Conservation (phyloP, 2,888 invertebrate species). For the Ptychoptera albimana region DNA sequence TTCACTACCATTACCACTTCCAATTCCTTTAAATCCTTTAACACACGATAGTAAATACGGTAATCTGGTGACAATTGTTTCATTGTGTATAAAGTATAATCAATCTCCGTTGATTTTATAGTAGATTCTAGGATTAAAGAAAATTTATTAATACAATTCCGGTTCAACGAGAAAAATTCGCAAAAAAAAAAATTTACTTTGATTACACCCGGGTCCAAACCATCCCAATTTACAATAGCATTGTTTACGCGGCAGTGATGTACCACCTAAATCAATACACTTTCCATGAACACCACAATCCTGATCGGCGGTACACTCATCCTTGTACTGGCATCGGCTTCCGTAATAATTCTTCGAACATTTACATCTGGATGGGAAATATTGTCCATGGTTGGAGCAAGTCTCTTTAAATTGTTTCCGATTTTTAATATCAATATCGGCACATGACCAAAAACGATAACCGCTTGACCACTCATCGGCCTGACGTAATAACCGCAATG, state of each 20-base stretch:
- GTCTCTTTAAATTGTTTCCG: constrained; percentile 65
- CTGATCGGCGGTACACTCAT: constrained; percentile 69
- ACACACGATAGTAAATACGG: constrained; percentile 68
- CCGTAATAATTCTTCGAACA: constrained; percentile 73
- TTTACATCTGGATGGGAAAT: constrained; percentile 60
- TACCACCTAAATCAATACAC: constrained; percentile 67
- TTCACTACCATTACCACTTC: constrained; percentile 81
- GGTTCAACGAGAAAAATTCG: neutral
- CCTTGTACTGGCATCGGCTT: constrained; percentile 67
- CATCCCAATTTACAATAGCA: constrained; percentile 86
- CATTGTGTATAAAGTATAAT: constrained; percentile 52
- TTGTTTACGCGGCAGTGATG: constrained; percentile 62
- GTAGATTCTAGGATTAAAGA: constrained; percentile 43
- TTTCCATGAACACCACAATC: constrained; percentile 79
- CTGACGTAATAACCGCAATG: constrained; percentile 73
- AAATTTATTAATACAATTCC: neutral
- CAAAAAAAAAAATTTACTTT: constrained; percentile 40
- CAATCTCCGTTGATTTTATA: constrained; percentile 55
- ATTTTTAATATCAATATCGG: constrained; percentile 73
- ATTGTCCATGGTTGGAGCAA: constrained; percentile 73
- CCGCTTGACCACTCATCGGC: constrained; percentile 77
- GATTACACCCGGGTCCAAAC: constrained; percentile 70
- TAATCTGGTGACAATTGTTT: constrained; percentile 57
- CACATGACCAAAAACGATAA: constrained; percentile 91
- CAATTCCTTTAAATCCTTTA: constrained; percentile 69